phyloP scores from a whole-genome alignment of 2,888 invertebrate genomes.

The Leptinotarsa peninsularis region DNA sequence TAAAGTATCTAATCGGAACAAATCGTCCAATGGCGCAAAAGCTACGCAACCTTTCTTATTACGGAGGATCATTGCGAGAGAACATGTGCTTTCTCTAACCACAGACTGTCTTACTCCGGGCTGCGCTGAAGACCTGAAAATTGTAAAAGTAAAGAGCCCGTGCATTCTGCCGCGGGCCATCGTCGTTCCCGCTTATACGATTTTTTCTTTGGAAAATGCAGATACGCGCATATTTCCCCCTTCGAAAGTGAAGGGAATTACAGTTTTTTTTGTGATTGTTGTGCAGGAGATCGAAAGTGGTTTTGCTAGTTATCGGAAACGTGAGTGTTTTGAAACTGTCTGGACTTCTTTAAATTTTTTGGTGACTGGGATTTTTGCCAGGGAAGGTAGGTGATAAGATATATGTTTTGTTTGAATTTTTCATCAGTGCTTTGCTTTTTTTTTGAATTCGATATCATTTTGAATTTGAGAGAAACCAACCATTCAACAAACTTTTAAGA shows the following conservation, averaged over 20 bases:
- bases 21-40: slow-evolving; percentile 29
- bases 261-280: background rate
- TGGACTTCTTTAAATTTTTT: background rate
- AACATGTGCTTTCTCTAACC: slow-evolving; percentile 42
- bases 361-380: background rate
- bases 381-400: background rate
- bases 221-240: slow-evolving; percentile 16
- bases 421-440: no score
- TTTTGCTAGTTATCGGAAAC: background rate
- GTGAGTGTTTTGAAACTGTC: background rate
- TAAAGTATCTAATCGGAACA: background rate
- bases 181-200: slow-evolving; percentile 23
- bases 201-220: slow-evolving; percentile 17
- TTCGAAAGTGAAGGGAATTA: slow-evolving; percentile 22
- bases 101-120: slow-evolving; percentile 26
- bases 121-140: slow-evolving; percentile 34
- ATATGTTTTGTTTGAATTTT: no score
- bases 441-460: no score
- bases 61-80: slow-evolving; percentile 26
- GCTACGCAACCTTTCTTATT: slow-evolving; percentile 33
- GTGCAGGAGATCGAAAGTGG: slow-evolving; percentile 4
- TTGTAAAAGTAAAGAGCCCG: slow-evolving; percentile 23
- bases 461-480: no score
- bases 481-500: no score
- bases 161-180: slow-evolving; percentile 37